Evolutionary conservation across 2,797 vertebrate species (phyloP), one percentile per base, ranked within the genome.

Genomic region (Argentina silus): DNA sequence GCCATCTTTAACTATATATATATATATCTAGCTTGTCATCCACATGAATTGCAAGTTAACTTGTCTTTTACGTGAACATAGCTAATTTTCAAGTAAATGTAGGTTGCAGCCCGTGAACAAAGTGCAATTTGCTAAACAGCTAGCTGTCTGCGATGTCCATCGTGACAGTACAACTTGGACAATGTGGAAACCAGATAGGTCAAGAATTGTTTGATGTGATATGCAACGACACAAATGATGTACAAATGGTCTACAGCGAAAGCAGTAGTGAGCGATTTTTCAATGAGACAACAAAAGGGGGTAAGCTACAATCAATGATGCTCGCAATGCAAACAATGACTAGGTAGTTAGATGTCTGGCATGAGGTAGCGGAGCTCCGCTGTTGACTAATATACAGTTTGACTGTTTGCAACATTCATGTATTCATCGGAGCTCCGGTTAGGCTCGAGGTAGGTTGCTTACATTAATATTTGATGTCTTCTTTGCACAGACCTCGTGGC

Each of bases 161-260:
- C 23, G 90, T 99, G 47, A 96, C 95, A 0, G 88, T 99, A 3
- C 97, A 99, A 83, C 93, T 99, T 12, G 98, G 98, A n/a, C 98
- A 99, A 86, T 99, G 97, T 67, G 98, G 98, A 6, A 99, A 99
- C 86, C 97, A 99, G 83, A 92, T 96, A 70, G 97, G 97, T 3
- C 94, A 90, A 0, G 94, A 98, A 86, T 83, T 99, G 57, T 96
- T 98, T 48, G 93, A 90, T 69, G 43, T 88, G 44, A 53, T 98
- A 47, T 92, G 91, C 76, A 80, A 79, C 1, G 97, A 98, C 1
- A 84, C 90, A 56, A 42, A 5, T 50, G 88, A 85, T 56, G 85
- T 82, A 0, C 91, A 89, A 72, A 92, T 90, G 14, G 80, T 74
- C 0, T 97, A 96, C 90, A 61, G 69, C 3, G 42, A 87, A 0